Conservation (phyloP, 23 tunicate species). For the Halocynthia roretzi region DNA sequence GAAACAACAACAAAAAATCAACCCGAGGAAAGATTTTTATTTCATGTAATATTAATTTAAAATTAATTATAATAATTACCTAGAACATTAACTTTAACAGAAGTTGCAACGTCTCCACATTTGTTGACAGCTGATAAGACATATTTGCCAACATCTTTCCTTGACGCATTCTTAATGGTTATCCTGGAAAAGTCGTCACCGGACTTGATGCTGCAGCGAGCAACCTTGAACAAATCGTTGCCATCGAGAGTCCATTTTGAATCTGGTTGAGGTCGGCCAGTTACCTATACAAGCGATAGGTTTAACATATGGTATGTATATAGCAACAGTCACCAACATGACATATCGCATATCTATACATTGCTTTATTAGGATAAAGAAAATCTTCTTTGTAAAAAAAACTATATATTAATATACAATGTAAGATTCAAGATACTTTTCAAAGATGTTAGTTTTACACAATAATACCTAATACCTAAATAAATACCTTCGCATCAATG, state of each 20-base stretch:
- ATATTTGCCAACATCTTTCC: slow-evolving; percentile 75
- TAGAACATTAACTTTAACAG: slow-evolving; percentile 67
- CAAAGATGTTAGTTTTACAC: neutral
- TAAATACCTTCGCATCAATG: slow-evolving; percentile 42
- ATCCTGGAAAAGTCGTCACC: slow-evolving; percentile 39
- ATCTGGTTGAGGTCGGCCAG: slow-evolving; percentile 75
- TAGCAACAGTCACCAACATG: neutral
- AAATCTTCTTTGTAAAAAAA: neutral
- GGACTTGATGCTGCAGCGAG: slow-evolving; percentile 50
- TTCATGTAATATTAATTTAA: neutral
- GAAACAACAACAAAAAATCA: neutral
- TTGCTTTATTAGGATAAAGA: neutral
- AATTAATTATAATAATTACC: neutral
- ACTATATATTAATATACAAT: neutral
- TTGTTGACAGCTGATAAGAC: slow-evolving; percentile 51
- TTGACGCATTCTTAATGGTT: slow-evolving; percentile 42
- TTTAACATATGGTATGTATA: neutral
- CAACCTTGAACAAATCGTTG: slow-evolving; percentile 69
- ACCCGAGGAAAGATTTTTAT: neutral
- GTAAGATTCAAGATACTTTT: neutral
- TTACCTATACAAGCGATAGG: neutral
- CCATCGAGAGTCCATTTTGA: slow-evolving; percentile 59
- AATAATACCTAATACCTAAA: too few species aligned
- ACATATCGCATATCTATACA: too few species aligned
- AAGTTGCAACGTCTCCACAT: slow-evolving; percentile 44